Base-by-base conservation (phyloP, 2,888 invertebrate genomes). In the Tillus elongatus region DNA sequence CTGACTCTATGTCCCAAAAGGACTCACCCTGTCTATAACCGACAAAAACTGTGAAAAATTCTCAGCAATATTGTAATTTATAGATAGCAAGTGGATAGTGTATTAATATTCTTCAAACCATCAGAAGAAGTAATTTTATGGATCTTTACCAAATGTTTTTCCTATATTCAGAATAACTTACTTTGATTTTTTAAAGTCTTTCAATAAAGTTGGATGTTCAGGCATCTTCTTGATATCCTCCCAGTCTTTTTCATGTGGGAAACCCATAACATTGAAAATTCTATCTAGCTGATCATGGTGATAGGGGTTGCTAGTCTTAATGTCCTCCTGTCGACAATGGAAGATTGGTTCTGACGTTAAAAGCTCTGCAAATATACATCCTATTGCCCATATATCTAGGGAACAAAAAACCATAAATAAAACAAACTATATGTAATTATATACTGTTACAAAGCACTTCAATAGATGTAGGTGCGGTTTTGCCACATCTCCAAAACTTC, bases 231-330 rank as follows among this genome's bases (percentile, higher is more conserved):
- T 82, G 40, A 97, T 95, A 63, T 97, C 96, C 62, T 96, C 95
- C 96, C 96, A 97, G 58, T 96, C 96, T 66, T 95, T 95, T 58
- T 92, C 92, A 56, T 79, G 79, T 1, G 96, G 96, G 65, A 96
- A 98, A 11, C 98, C 98, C 97, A 98, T 98, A 0, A 98, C 96
- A 68, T 91, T 93, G 66, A 98, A 98, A 69, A 98, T 98, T 60
- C 96, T 75, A 66, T 97, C 96, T 36, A 98, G 68, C 62, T 98
- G 98, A 65, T 98, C 97, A 60, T 96, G 96, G 65, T 98, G 98
- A 64, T 99, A 98, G 0, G 98, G 98, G 70, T 96, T 97, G 57
- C 92, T 93, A 0, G 97, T 97, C 67, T 98, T 98, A 41, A 98
- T 97, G 60, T 98, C 97, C 69, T 98, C 98, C 69, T 98, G 98